Percentiles rank a stretch among this genome's conserved stretches.
These are phyloP conservation scores for Spatulosminthurus flaviceps DNA, from an alignment of 2,888 invertebrate genomes.

Conservation along the genomic window DNA sequence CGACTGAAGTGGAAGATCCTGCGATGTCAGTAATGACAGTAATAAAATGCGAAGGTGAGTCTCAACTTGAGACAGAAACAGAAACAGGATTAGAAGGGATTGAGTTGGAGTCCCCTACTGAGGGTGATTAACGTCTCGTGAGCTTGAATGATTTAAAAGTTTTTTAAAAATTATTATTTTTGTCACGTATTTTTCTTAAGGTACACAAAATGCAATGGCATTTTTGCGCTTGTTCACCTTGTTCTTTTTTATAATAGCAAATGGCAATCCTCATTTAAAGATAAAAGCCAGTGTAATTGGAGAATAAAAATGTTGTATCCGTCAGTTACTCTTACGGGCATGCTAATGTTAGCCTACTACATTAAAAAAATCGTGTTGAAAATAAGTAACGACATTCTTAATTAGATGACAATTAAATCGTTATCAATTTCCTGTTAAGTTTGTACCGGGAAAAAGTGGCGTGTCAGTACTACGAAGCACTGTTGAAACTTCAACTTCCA, in stretches of 20 bases:
- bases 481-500: too few species aligned
- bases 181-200: not conserved
- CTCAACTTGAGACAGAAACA: not conserved
- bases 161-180: conserved; percentile 9
- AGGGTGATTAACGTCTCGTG: not conserved
- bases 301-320: too few species aligned
- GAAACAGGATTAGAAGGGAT: too few species aligned
- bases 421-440: too few species aligned
- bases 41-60: conserved; percentile 13
- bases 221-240: not conserved
- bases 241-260: not conserved
- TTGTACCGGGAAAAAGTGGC: too few species aligned
- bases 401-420: too few species aligned
- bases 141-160: not conserved
- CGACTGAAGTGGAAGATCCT: not conserved
- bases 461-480: too few species aligned
- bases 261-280: conserved; percentile 8
- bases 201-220: not conserved
- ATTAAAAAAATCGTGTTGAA: too few species aligned
- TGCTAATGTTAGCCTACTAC: too few species aligned
- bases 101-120: not conserved
- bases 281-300: not conserved
- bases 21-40: conserved; percentile 5
- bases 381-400: too few species aligned
- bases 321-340: too few species aligned